Percentiles rank a stretch among this genome's conserved stretches.
Evolutionary conservation across 2,888 invertebrate species (phyloP).

Genomic region (Cremastobaeus sp.): DNA sequence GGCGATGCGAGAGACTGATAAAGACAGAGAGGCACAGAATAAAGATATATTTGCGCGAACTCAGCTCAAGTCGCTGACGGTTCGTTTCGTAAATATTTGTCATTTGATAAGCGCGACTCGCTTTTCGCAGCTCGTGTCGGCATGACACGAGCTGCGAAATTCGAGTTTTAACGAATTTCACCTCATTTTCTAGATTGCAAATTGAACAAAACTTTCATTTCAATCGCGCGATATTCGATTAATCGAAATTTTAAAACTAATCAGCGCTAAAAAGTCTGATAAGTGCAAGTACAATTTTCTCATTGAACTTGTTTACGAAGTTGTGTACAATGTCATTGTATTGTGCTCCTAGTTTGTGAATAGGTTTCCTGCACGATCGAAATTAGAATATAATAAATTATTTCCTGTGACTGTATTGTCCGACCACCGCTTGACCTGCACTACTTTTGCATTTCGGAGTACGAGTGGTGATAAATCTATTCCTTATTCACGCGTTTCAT

Average conservation of each 20-base stretch:
- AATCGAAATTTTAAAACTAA: no score
- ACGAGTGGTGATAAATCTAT: slow-evolving; percentile 26
- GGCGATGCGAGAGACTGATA: slow-evolving; percentile 35
- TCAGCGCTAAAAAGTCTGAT: no score
- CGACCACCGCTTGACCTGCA: slow-evolving; percentile 49
- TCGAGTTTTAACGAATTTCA: background rate
- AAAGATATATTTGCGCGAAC: slow-evolving; percentile 36
- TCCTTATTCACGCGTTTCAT: slow-evolving; percentile 24
- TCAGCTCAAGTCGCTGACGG: slow-evolving; percentile 25
- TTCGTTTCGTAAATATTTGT: slow-evolving; percentile 40
- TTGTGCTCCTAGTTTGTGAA: slow-evolving; percentile 8
- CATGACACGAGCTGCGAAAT: background rate
- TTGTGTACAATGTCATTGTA: slow-evolving; percentile 5
- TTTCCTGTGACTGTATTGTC: slow-evolving; percentile 38
- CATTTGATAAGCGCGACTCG: slow-evolving; percentile 6
- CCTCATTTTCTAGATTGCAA: background rate
- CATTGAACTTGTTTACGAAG: background rate
- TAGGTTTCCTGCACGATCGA: slow-evolving; percentile 22
- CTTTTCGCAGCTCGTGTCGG: slow-evolving; percentile 4
- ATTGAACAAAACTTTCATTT: background rate
- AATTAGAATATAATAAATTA: slow-evolving; percentile 54
- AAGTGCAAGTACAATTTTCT: background rate
- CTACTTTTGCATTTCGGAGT: slow-evolving; percentile 43
- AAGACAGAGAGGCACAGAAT: slow-evolving; percentile 40
- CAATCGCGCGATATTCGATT: no score